phyloP scores from a whole-genome alignment of 2,888 invertebrate species.

The Ischnura elegans region DNA sequence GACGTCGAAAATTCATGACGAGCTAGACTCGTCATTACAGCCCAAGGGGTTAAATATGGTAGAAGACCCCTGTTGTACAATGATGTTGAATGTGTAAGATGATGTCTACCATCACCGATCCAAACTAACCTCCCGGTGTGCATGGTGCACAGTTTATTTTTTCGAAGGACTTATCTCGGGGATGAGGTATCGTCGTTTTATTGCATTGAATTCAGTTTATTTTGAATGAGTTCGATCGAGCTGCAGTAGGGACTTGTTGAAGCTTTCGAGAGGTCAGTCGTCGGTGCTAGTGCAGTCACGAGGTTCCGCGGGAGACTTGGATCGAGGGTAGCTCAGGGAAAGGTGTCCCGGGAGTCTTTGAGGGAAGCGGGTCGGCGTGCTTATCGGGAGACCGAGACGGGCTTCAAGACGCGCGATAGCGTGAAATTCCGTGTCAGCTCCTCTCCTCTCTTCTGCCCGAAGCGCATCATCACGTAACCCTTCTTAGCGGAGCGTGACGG shows the following conservation, averaged over 20 bases:
- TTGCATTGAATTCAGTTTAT: too few species aligned
- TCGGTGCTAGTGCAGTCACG: background rate
- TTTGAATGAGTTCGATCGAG: background rate
- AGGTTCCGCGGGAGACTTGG: background rate
- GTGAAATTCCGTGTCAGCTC: constrained; percentile 1
- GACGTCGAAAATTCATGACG: too few species aligned
- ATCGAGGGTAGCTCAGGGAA: background rate
- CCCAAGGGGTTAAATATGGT: too few species aligned
- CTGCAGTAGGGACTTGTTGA: background rate
- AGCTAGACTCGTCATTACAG: too few species aligned
- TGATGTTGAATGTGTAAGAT: too few species aligned
- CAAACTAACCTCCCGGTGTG: too few species aligned
- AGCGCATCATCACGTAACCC: constrained; percentile 16
- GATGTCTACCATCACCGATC: too few species aligned
- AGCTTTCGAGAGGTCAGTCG: background rate
- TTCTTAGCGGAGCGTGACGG: background rate
- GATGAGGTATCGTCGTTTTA: too few species aligned
- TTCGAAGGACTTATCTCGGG: too few species aligned
- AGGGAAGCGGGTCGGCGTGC: background rate
- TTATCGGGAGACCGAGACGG: constrained; percentile 16
- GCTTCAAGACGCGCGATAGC: background rate
- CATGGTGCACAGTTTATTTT: too few species aligned
- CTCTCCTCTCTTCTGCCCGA: background rate
- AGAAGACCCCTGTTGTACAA: too few species aligned
- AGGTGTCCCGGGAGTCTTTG: background rate